A percentile compares a stretch with the other conserved stretches of the same genome.
Conservation (phyloP, 2,113 vertebrate genomes). For the Rostratula benghalensis region DNA sequence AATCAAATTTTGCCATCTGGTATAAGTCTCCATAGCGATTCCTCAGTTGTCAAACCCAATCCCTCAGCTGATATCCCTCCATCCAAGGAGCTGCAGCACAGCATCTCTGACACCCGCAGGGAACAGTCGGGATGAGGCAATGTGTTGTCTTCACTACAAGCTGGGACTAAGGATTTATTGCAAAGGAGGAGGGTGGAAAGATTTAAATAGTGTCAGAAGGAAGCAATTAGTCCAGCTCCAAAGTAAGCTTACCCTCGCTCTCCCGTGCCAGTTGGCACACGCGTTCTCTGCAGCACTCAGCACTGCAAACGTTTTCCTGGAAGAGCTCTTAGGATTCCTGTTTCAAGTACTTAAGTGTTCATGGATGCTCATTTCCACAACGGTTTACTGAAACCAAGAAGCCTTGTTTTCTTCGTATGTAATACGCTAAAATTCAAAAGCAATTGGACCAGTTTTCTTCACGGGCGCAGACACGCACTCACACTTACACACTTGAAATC, state of each 20-base stretch:
- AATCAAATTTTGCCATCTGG: neutral
- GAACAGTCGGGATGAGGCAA: neutral
- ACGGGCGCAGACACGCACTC: no score
- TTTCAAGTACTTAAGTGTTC: neutral
- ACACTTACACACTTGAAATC: no score
- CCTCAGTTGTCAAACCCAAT: neutral
- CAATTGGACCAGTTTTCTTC: neutral
- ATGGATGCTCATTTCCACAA: neutral
- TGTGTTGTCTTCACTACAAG: neutral
- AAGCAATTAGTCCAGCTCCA: conserved; percentile 7
- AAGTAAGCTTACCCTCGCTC: neutral
- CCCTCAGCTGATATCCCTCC: neutral
- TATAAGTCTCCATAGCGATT: neutral
- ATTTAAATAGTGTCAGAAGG: neutral
- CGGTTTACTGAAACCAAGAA: neutral
- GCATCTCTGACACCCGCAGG: neutral
- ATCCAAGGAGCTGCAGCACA: neutral
- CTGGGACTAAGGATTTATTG: neutral
- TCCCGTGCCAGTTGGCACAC: neutral
- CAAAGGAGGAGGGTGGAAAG: neutral
- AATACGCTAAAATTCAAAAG: neutral
- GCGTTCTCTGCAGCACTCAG: neutral
- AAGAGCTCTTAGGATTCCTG: neutral
- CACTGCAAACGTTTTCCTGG: conserved; percentile 5
- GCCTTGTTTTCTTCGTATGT: neutral